Base-by-base conservation (phyloP, 2,797 vertebrate genomes). In the Pyrocephalus nanus region DNA sequence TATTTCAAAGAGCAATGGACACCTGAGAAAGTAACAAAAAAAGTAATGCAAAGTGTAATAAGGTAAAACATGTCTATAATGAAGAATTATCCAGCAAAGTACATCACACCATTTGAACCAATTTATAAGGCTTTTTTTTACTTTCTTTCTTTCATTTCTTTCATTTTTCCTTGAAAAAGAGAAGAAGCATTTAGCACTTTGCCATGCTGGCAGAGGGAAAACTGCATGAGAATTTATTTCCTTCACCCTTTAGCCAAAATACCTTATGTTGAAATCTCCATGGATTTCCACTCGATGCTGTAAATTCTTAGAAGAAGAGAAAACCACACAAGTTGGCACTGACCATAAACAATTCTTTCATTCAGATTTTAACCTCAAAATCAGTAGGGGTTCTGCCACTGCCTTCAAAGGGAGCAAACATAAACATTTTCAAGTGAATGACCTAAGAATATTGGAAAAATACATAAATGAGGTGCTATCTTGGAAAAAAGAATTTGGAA, bases 381-480 rank as follows among this genome's bases (percentile, higher is more conserved):
- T 50, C 85, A 92, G 70, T 20, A 90, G 75, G 58, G 14, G 42
- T 47, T 92, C 54, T 86, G 34, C 47, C 65, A 79, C 26, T 85
- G 65, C 23, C 65, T 89, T 91, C 69, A 91, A 91, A 87, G 50
- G 32, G 53, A 61, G 34, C 45, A 88, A 70, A 86, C 42, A 32
- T 79, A 93, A 94, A 86, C 22, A 45, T 65, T 90, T 90, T 73
- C n/a, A 92, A 88, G 60, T 1, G 3, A 78, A 88, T 88, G 76
- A 84, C 76, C 70, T 67, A 84, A 58, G n/a, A 91, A 64, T 94
- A 88, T 5, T 53, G 60, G 40, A 86, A 93, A 96, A 92, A 72
- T 0, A 80, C 58, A 90, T 53, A 86, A 90, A 76, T n/a, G 18
- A 91, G 34, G 10, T 30, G 51, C n/a, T 91, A 69, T 66, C 79